Conservation (phyloP, 2,113 vertebrate species). For the Leptosomus discolor region DNA sequence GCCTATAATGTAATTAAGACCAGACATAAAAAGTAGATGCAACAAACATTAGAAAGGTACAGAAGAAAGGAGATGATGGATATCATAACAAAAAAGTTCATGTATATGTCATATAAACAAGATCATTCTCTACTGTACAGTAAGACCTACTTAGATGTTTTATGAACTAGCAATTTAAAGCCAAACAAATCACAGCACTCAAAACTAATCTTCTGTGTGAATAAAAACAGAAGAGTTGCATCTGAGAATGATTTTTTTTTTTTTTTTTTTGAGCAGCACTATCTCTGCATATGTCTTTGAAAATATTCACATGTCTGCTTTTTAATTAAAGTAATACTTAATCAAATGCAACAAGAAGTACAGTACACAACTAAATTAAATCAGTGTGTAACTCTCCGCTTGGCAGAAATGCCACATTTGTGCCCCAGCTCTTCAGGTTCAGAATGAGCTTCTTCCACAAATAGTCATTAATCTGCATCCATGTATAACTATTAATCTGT, state of each 20-base stretch:
- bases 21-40: background rate
- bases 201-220: background rate
- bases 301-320: background rate
- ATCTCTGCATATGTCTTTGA: background rate
- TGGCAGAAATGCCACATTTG: background rate
- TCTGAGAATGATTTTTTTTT: background rate
- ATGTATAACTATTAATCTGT: background rate
- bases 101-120: background rate
- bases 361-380: background rate
- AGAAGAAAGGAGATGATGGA: background rate
- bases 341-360: background rate
- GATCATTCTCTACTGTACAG: background rate
- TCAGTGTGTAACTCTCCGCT: background rate
- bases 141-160: background rate
- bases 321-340: background rate
- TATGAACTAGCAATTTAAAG: background rate
- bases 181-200: background rate
- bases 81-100: background rate
- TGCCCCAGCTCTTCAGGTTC: background rate
- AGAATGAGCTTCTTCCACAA: background rate
- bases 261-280: background rate
- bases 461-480: background rate
- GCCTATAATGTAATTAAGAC: background rate
- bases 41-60: background rate
- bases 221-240: background rate